A percentile compares a stretch with the other conserved stretches of the same genome.
Conservation (phyloP, 2,797 vertebrate species). For the Champsocephalus esox region DNA sequence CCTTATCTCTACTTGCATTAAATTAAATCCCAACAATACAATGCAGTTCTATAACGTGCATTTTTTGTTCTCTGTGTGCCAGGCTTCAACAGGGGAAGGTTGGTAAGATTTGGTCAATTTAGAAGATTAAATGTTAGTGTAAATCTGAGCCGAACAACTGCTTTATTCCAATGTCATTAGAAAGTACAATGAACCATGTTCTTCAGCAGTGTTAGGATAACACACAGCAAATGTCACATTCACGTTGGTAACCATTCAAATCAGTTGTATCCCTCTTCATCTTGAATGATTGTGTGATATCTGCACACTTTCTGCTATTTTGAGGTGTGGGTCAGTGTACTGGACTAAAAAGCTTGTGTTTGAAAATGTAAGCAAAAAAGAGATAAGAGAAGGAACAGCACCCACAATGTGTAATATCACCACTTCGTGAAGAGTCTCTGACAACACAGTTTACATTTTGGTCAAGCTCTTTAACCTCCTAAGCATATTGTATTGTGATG, state of each 20-base stretch:
- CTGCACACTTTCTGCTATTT: constrained; percentile 14
- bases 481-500: background rate
- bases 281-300: constrained; percentile 13
- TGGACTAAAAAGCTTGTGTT: constrained; percentile 3
- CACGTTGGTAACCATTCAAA: constrained; percentile 8
- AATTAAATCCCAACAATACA: background rate
- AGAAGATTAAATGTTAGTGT: constrained; percentile 45
- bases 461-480: background rate
- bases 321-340: background rate
- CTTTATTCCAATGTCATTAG: constrained; percentile 50
- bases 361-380: background rate
- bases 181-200: constrained; percentile 36
- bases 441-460: background rate
- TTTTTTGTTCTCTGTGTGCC: constrained; percentile 3
- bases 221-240: constrained; percentile 4
- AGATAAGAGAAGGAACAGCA: background rate
- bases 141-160: constrained; percentile 53
- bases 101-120: constrained; percentile 32
- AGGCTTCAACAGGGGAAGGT: constrained; percentile 13
- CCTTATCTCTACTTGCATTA: background rate
- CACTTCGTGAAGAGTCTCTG: background rate
- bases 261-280: background rate
- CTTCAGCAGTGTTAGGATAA: constrained; percentile 7
- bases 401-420: background rate
- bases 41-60: constrained; percentile 4